Percentiles rank a stretch among this genome's conserved stretches.
Evolutionary conservation across 2,797 vertebrate genomes (phyloP).

Genomic region (Potorous gilbertii): DNA sequence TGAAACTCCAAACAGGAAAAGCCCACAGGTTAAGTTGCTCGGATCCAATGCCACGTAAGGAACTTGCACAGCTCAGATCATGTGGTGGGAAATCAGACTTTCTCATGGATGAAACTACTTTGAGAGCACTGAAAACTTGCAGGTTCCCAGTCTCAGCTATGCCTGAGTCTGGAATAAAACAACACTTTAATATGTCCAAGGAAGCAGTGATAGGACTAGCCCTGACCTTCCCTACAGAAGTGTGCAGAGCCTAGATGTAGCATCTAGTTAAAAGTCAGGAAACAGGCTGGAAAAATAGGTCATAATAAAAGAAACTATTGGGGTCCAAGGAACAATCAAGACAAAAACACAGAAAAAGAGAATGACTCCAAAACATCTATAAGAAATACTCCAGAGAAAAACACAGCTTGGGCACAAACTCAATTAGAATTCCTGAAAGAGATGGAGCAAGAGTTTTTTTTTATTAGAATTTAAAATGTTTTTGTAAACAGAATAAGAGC

Average conservation of each 20-base stretch:
- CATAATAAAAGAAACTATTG: background rate
- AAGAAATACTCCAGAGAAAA: background rate
- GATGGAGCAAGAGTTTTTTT: background rate
- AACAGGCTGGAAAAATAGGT: background rate
- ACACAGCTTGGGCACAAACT: background rate
- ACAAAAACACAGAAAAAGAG: background rate
- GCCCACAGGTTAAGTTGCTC: background rate
- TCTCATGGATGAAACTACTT: background rate
- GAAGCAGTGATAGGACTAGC: background rate
- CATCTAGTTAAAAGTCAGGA: background rate
- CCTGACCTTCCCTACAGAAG: background rate
- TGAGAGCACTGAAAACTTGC: background rate
- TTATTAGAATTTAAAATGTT: background rate
- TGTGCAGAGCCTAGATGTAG: background rate
- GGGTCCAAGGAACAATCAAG: background rate
- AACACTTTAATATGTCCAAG: background rate
- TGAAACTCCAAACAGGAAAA: background rate
- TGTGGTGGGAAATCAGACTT: background rate
- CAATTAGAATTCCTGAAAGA: background rate
- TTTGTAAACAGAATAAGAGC: background rate
- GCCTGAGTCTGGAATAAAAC: background rate
- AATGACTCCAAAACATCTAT: background rate
- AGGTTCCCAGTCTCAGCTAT: background rate
- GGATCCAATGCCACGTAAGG: background rate
- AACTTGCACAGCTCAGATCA: background rate